Evolutionary conservation across 2,888 invertebrate genomes (phyloP).

Genomic region (Oxyteleia sp.): DNA sequence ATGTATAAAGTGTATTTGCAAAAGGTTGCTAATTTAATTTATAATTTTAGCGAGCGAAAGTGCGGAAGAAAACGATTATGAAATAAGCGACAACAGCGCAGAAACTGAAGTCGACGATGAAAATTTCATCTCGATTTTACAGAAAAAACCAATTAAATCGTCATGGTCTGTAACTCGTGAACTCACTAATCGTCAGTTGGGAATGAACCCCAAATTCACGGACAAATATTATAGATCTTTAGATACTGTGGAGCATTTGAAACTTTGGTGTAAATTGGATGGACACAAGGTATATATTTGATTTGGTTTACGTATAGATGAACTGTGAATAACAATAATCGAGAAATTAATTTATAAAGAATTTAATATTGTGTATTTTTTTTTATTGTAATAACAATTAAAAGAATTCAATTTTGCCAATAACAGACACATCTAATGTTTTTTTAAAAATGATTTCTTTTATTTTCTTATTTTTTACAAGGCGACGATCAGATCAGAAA

Average conservation of each 20-base stretch:
- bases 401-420: too few relatives aligned
- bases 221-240: conserved; percentile 93
- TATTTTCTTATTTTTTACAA: too few relatives aligned
- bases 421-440: too few relatives aligned
- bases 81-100: conserved; percentile 29
- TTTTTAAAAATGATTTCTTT: too few relatives aligned
- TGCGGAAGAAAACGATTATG: conserved; percentile 14
- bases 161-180: conserved; percentile 91
- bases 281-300: conserved; percentile 90
- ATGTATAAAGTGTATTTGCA: too few relatives aligned
- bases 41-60: background rate
- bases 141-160: conserved; percentile 90
- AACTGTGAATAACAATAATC: too few relatives aligned
- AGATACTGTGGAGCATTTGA: conserved; percentile 93
- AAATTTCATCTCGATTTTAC: conserved; percentile 36
- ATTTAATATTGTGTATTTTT: too few relatives aligned
- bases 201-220: conserved; percentile 90
- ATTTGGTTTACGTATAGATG: too few relatives aligned
- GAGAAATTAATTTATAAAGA: too few relatives aligned
- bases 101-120: conserved; percentile 41
- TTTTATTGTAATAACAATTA: too few relatives aligned
- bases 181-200: conserved; percentile 90
- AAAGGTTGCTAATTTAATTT: too few relatives aligned
- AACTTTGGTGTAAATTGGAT: conserved; percentile 92
- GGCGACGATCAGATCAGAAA: too few relatives aligned